phyloP scores from a whole-genome alignment of 2,888 invertebrate species.

The Macaria liturata region DNA sequence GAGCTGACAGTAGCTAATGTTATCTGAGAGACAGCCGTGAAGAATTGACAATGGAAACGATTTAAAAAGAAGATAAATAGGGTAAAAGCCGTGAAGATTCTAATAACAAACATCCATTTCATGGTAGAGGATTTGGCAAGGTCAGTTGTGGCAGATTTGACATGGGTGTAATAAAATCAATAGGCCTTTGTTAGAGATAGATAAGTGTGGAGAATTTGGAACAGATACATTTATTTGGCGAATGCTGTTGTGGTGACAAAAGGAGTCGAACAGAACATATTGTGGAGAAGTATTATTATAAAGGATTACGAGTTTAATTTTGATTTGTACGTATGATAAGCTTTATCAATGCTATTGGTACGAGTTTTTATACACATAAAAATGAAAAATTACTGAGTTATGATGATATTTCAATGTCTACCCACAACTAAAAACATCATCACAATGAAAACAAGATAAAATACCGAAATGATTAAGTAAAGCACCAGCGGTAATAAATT shows the following conservation, averaged over 20 bases:
- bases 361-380: no score
- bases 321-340: no score
- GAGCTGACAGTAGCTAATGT: constrained; percentile 50
- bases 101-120: constrained; percentile 79
- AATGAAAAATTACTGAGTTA: no score
- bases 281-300: no score
- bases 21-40: constrained; percentile 65
- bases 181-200: constrained; percentile 41
- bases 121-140: constrained; percentile 61
- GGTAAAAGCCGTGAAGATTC: constrained; percentile 72
- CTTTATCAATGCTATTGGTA: no score
- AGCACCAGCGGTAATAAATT: no score
- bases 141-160: constrained; percentile 64
- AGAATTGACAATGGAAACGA: constrained; percentile 73
- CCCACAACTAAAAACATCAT: no score
- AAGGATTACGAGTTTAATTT: no score
- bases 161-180: constrained; percentile 50
- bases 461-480: no score
- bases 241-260: constrained; percentile 16
- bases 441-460: no score
- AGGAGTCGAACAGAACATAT: constrained; percentile 3
- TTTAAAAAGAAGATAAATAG: constrained; percentile 78
- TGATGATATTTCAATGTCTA: no score
- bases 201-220: constrained; percentile 26
- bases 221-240: constrained; percentile 8